Conservation (phyloP, 1,140 invertebrate species). For the Drosophila miranda region DNA sequence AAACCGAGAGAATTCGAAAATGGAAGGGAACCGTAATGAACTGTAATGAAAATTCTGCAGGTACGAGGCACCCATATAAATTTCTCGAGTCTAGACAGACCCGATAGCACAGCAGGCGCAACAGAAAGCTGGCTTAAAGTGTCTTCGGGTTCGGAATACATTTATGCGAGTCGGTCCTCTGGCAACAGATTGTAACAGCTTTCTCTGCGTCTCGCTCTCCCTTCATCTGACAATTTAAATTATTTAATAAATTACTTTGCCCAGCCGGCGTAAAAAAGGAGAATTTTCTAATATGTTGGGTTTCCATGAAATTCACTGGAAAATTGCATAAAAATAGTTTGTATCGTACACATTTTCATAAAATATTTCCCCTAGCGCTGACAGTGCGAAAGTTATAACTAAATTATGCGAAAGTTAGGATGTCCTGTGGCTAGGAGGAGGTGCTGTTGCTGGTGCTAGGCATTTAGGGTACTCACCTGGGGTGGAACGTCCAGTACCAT, state of each 20-base stretch:
- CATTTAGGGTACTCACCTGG: conserved; percentile 68
- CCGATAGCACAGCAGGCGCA: not conserved
- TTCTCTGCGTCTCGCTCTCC: conserved; percentile 6
- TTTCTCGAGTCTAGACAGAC: conserved; percentile 3
- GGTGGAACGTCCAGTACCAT: conserved; percentile 82
- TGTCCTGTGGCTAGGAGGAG: conserved; percentile 11
- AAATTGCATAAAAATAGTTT: conserved; percentile 53
- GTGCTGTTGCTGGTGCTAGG: not conserved
- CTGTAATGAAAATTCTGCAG: conserved; percentile 40
- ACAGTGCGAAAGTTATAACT: conserved; percentile 43
- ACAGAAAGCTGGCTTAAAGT: conserved; percentile 10
- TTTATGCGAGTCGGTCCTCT: conserved; percentile 39
- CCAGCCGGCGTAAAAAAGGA: conserved; percentile 10
- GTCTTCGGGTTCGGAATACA: conserved; percentile 31
- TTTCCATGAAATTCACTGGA: conserved; percentile 48
- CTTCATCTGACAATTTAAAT: conserved; percentile 47
- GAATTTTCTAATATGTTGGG: conserved; percentile 35
- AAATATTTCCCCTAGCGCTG: conserved; percentile 17
- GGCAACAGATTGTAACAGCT: conserved; percentile 37
- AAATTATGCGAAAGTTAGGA: conserved; percentile 47
- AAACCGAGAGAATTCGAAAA: conserved; percentile 5
- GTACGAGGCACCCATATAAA: conserved; percentile 6
- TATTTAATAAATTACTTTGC: conserved; percentile 59
- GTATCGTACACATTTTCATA: conserved; percentile 36
- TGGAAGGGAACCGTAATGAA: not conserved